Base-by-base conservation (phyloP, 1,140 invertebrate species). In the Cheumatopsyche charites region DNA sequence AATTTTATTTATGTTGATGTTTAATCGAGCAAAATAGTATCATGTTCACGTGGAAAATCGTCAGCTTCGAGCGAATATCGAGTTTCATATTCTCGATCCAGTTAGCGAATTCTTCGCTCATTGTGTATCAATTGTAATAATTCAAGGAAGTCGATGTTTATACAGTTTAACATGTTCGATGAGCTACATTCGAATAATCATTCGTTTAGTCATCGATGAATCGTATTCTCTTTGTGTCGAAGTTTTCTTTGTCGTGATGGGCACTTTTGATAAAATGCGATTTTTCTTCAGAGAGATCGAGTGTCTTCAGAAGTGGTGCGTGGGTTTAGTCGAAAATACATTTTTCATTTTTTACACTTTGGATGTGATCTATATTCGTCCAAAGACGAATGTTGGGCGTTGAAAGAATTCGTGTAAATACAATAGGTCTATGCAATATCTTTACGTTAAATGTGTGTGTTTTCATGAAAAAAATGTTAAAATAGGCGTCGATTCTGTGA, bases 41-140 rank as follows among this genome's bases (percentile, higher is more conserved):
- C 47, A 52, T 13, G 45, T 47, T 17, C 45, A 47, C 19, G 19
- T 52, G 47, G 47, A 52, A 52, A 52, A 52, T 15, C 47, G 15
- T 17, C 15, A 6, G 12, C 45, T 13, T 13, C 13, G 15, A 47
- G 4, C 13, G 12, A 47, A 47, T 47, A 17, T 52, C 47, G 15
- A 2, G 19, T 52, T 52, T 52, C 47, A 17, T 17, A 52, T 17
- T 17, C 15, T 9, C 15, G 19, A 52, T 52, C 47, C 47, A 15
- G 47, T 52, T 52, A 9, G 47, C 47, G 47, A 52, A 52, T 52
- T 52, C 47, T 52, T 15, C 47, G 19, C 47, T 52, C 47, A 52
- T 52, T 52, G 47, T 52, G 9, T 52, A 15, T 52, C 47, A 17
- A 52, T 52, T 15, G n/a, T 36, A 36, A 19, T 52, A 52, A n/a